A percentile compares a stretch with the other conserved stretches of the same genome.
These are phyloP conservation scores for Poecilia gillii DNA, from an alignment of 2,797 vertebrate species.

Conservation along the genomic window DNA sequence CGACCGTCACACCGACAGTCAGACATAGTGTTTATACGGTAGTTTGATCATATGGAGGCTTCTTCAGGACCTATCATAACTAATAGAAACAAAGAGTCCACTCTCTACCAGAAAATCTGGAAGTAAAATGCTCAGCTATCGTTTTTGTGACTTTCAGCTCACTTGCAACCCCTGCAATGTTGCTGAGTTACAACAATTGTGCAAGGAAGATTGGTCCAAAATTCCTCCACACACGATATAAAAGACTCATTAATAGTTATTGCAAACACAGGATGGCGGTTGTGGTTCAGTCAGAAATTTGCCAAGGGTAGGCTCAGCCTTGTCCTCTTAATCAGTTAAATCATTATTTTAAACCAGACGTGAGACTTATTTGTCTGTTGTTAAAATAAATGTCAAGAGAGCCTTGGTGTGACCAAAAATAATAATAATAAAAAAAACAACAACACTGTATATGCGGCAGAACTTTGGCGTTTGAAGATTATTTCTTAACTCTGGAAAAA, in stretches of 20 bases:
- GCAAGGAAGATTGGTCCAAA: neutral
- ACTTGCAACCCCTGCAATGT: neutral
- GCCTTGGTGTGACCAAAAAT: neutral
- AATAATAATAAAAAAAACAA: too few species aligned
- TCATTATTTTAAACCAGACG: neutral
- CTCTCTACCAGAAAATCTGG: neutral
- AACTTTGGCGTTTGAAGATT: slow-evolving; percentile 25
- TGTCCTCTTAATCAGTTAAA: neutral
- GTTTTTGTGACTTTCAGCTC: neutral
- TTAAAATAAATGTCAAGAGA: neutral
- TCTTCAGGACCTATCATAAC: neutral
- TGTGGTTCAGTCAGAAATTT: neutral
- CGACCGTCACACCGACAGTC: neutral
- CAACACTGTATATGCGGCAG: slow-evolving; percentile 14
- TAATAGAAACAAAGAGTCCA: neutral
- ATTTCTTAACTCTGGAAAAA: slow-evolving; percentile 50
- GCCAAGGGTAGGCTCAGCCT: neutral
- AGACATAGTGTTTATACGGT: neutral
- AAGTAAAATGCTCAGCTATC: neutral
- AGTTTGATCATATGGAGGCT: neutral
- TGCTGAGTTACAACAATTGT: neutral
- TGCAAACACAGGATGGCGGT: neutral
- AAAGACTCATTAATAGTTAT: neutral
- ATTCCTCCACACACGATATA: neutral
- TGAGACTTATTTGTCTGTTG: neutral